Evolutionary conservation across 2,113 vertebrate species (phyloP).

Genomic region (Actinemys pallida): DNA sequence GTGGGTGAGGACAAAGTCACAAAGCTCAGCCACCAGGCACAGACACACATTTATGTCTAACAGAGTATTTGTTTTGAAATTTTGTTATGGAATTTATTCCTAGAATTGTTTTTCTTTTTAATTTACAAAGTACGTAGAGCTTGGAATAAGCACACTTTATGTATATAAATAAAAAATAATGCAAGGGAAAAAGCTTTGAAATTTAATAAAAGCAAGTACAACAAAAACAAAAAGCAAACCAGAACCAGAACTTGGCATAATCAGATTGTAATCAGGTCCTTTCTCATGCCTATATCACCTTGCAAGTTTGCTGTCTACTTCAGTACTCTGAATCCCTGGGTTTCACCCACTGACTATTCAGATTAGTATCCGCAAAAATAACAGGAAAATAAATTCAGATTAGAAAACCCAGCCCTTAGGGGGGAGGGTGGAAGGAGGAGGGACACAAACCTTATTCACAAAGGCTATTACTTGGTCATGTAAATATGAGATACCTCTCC

Average conservation of each 20-base stretch:
- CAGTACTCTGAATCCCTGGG: not conserved
- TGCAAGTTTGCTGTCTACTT: not conserved
- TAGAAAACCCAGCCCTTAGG: not conserved
- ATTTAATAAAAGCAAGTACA: not conserved
- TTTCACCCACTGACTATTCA: not conserved
- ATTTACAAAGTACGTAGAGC: not conserved
- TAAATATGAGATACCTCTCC: too few species aligned
- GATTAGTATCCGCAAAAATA: not conserved
- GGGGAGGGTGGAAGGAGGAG: not conserved
- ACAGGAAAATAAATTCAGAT: too few species aligned
- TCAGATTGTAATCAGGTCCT: not conserved
- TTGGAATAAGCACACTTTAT: not conserved
- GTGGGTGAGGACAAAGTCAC: too few species aligned
- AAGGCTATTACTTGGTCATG: too few species aligned
- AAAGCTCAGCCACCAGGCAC: too few species aligned
- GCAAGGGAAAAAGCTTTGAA: too few species aligned
- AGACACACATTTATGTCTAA: not conserved
- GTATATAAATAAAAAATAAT: too few species aligned
- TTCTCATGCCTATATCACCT: not conserved
- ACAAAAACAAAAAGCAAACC: not conserved
- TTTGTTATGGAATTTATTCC: not conserved
- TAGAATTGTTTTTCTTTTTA: not conserved
- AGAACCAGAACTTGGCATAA: not conserved
- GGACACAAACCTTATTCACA: not conserved
- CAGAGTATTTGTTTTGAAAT: not conserved